phyloP scores from a whole-genome alignment of 2,888 invertebrate genomes.

The Lepidonotus clava region DNA sequence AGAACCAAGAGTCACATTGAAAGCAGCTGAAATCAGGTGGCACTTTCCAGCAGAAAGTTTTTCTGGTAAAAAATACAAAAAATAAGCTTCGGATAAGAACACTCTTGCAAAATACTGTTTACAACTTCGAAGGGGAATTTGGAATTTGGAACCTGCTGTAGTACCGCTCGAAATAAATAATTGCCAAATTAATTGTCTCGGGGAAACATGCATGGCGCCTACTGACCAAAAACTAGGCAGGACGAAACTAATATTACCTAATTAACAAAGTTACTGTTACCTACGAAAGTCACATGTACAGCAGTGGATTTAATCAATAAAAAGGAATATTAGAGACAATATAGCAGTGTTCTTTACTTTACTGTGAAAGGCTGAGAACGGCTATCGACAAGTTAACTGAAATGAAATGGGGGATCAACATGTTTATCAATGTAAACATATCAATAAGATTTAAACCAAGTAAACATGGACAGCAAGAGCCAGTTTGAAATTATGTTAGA shows the following conservation, averaged over 20 bases:
- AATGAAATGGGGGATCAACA: slow-evolving; percentile 50
- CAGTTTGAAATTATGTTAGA: slow-evolving; percentile 24
- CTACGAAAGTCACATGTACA: slow-evolving; percentile 56
- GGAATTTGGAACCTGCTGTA: slow-evolving; percentile 41
- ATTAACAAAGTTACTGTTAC: slow-evolving; percentile 58
- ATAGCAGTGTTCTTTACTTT: slow-evolving; percentile 58
- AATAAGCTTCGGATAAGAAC: background rate
- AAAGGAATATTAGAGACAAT: slow-evolving; percentile 54
- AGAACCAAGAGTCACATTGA: background rate
- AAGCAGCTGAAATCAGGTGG: background rate
- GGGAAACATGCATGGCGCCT: slow-evolving; percentile 36
- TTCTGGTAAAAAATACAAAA: background rate
- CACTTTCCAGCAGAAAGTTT: slow-evolving; percentile 2
- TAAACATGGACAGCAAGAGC: slow-evolving; percentile 32
- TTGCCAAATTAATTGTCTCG: background rate
- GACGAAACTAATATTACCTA: slow-evolving; percentile 52
- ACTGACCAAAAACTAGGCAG: slow-evolving; percentile 43
- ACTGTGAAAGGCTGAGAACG: slow-evolving; percentile 57
- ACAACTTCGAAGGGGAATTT: slow-evolving; percentile 28
- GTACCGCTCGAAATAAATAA: background rate
- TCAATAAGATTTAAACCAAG: slow-evolving; percentile 29
- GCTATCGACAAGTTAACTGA: slow-evolving; percentile 60
- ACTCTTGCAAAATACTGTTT: background rate
- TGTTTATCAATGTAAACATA: slow-evolving; percentile 43
- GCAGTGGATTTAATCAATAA: slow-evolving; percentile 54